Evolutionary conservation across 1,140 invertebrate genomes (phyloP).

Genomic region (Penaeus vannamei): DNA sequence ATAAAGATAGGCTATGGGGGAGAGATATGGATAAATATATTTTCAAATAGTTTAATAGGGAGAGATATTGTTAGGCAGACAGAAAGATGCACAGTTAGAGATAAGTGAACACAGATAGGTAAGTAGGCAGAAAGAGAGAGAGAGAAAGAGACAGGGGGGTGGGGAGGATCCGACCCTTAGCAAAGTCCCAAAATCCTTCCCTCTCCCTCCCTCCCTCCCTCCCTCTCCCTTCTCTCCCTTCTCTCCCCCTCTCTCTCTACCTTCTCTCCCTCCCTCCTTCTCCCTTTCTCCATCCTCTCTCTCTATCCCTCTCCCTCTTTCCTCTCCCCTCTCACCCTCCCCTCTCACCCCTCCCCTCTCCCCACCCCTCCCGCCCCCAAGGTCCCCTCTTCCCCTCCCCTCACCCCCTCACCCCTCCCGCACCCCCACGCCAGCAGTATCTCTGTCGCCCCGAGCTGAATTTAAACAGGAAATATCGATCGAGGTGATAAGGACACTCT

Average conservation of each 20-base stretch:
- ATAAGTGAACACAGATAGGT: too few species aligned
- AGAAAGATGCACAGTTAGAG: background rate
- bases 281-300: background rate
- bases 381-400: background rate
- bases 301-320: background rate
- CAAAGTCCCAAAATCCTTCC: background rate
- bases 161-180: background rate
- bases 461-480: constrained; percentile 34
- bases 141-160: background rate
- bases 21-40: too few species aligned
- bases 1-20: too few species aligned
- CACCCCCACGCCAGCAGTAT: background rate
- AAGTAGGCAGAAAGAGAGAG: background rate
- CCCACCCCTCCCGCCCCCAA: too few species aligned
- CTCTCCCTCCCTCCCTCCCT: background rate
- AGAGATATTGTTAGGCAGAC: background rate
- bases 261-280: too few species aligned
- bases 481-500: background rate
- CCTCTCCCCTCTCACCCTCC: too few species aligned
- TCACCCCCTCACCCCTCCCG: background rate
- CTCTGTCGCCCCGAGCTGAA: constrained; percentile 13
- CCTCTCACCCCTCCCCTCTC: too few species aligned
- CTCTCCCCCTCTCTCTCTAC: too few species aligned
- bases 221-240: too few species aligned
- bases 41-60: too few species aligned